Evolutionary conservation across 1,140 invertebrate species (phyloP).

Genomic region (Zaprionus kolodkinae): DNA sequence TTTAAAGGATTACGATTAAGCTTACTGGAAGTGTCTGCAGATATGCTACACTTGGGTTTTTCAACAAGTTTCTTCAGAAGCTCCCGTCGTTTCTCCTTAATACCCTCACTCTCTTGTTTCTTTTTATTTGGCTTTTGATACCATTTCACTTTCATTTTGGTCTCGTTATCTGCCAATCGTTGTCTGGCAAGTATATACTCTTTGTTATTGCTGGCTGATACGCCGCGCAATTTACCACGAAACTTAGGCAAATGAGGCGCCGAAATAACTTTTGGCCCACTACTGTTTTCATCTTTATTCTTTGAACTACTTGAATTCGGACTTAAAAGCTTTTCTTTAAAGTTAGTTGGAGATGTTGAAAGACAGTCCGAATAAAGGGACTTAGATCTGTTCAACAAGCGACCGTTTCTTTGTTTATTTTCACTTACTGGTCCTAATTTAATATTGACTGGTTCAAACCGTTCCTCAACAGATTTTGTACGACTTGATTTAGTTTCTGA

Average conservation of each 20-base stretch:
- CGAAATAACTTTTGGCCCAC: conserved; percentile 51
- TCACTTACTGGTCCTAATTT: neutral
- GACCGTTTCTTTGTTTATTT: neutral
- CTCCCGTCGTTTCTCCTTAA: conserved; percentile 66
- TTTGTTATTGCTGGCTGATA: conserved; percentile 34
- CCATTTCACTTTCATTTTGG: conserved; percentile 62
- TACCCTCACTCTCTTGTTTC: conserved; percentile 36
- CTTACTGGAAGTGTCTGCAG: neutral
- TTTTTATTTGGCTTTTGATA: conserved; percentile 56
- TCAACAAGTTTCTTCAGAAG: conserved; percentile 60
- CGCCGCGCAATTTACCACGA: conserved; percentile 60
- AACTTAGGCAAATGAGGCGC: conserved; percentile 55
- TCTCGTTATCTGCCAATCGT: conserved; percentile 31
- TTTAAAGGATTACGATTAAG: conserved; percentile 35
- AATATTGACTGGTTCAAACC: neutral
- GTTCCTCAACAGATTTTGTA: neutral
- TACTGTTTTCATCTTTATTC: neutral
- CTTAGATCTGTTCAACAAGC: conserved; percentile 7
- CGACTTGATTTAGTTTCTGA: neutral
- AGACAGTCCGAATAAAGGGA: conserved; percentile 2
- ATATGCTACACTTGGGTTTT: neutral
- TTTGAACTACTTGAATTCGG: neutral
- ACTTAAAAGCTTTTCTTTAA: neutral
- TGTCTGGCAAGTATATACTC: conserved; percentile 37
- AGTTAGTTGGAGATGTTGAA: neutral